Evolutionary conservation across 2,797 vertebrate genomes (phyloP).

Genomic region (Artibeus lituratus): DNA sequence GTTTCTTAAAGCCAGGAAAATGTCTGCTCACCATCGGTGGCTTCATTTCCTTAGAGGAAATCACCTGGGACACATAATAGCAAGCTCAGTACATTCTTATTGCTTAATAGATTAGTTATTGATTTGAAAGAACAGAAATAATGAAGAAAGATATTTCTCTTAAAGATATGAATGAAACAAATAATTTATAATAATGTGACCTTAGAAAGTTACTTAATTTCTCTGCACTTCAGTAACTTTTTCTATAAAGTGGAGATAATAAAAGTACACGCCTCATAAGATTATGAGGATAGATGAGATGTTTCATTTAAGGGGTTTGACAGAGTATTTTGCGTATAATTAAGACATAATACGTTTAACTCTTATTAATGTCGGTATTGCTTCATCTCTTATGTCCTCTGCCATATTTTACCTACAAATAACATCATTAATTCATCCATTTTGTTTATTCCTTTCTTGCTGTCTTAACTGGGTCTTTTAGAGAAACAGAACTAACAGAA

Average conservation of each 20-base stretch:
- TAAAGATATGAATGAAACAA: not conserved
- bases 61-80: not conserved
- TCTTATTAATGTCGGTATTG: not conserved
- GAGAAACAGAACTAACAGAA: not conserved
- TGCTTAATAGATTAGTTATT: constrained; percentile 5
- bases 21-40: not conserved
- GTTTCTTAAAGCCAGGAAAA: constrained; percentile 17
- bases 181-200: not conserved
- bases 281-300: not conserved
- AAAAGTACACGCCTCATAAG: not conserved
- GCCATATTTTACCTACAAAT: not conserved
- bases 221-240: not conserved
- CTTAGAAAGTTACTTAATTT: not conserved
- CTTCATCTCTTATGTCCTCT: not conserved
- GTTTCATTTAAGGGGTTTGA: constrained; percentile 1
- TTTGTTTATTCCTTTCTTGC: not conserved
- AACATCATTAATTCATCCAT: not conserved
- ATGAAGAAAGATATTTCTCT: constrained; percentile 20
- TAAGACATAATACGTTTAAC: not conserved
- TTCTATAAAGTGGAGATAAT: not conserved
- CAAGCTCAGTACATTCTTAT: not conserved
- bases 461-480: not conserved
- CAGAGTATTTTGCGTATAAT: not conserved
- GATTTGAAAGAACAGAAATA: constrained; percentile 38
- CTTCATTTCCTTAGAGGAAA: constrained; percentile 41